phyloP scores from a whole-genome alignment of 2,113 vertebrate species.

The Aix galericulata region DNA sequence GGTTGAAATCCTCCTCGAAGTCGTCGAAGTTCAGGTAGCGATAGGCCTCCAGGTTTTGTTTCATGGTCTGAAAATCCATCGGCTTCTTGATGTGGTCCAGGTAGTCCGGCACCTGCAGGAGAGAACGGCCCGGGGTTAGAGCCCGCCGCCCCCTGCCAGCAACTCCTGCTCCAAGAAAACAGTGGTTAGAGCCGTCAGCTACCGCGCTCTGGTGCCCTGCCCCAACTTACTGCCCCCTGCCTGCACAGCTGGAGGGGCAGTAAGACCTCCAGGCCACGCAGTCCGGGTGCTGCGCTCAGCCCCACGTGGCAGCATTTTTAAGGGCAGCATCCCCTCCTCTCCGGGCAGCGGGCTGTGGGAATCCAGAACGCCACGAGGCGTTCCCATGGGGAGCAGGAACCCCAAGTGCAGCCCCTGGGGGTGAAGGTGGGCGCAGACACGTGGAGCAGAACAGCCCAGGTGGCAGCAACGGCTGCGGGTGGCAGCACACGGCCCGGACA shows the following conservation, averaged over 20 bases:
- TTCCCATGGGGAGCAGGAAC: neutral
- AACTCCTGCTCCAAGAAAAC: slow-evolving; percentile 70
- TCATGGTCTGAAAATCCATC: slow-evolving; percentile 99
- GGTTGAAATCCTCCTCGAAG: slow-evolving; percentile 95
- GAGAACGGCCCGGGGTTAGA: slow-evolving; percentile 56
- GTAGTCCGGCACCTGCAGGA: slow-evolving; percentile 92
- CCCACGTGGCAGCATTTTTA: neutral
- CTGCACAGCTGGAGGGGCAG: slow-evolving; percentile 21
- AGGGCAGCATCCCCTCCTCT: neutral
- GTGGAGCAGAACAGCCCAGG: accelerated
- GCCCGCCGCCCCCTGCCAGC: neutral
- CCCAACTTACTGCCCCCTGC: slow-evolving; percentile 33
- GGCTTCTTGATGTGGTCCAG: slow-evolving; percentile 98
- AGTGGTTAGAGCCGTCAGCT: slow-evolving; percentile 39
- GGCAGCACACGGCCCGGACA: accelerated
- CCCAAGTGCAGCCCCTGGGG: neutral
- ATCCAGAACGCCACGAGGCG: neutral
- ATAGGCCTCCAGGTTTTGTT: slow-evolving; percentile 92
- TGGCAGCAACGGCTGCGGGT: neutral
- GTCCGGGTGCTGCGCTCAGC: slow-evolving; percentile 33
- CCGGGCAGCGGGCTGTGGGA: neutral
- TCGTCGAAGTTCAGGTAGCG: slow-evolving; percentile 95
- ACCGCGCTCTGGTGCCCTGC: slow-evolving; percentile 9
- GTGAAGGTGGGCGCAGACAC: neutral
- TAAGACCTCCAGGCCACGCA: neutral